Evolutionary conservation across 1,140 invertebrate species (phyloP), one percentile per base, ranked within the genome.

Genomic region (Ylistrum balloti): DNA sequence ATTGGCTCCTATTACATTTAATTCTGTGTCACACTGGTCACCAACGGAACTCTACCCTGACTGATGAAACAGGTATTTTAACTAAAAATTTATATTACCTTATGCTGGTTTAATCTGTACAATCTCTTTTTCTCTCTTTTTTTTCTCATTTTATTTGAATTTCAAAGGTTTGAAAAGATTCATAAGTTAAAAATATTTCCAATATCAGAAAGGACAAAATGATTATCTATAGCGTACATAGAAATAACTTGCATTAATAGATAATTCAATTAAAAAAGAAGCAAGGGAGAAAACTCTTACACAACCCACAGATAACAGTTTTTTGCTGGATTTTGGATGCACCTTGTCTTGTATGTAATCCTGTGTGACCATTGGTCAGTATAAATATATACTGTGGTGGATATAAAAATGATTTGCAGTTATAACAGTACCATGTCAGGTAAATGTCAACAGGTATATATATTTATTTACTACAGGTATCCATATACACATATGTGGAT

Each of bases 381-480:
- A 56, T 74, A 74, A n/a, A 74, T 28, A 74, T 74, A 74, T 22
- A 74, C 56, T 74, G 56, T 74, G 56, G 56, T 74, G 28, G 56
- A n/a, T 74, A 74, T 17, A 74, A 28, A n/a, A 9, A 28, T 74
- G 56, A 74, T 74, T 74, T n/a, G n/a, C n/a, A 3, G 56, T 74
- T n/a, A 74, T 74, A 74, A n/a, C n/a, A n/a, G n/a, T 7, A 5
- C 22, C 28, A 28, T 28, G 22, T 0, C 20, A 74, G 56, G 56
- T 74, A 74, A 74, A 74, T 74, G 56, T 74, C 56, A 74, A 28
- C 56, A 74, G 56, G 56, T 74, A n/a, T 74, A 28, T n/a, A n/a
- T 74, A 11, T 74, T 74, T 74, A 3, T 17, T 74, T 74, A 28
- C 22, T 74, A n/a, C 28, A 74, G 56, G 56, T 74, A n/a, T 28